Evolutionary conservation across 2,888 invertebrate species (phyloP).

Genomic region (Helobdella robusta): DNA sequence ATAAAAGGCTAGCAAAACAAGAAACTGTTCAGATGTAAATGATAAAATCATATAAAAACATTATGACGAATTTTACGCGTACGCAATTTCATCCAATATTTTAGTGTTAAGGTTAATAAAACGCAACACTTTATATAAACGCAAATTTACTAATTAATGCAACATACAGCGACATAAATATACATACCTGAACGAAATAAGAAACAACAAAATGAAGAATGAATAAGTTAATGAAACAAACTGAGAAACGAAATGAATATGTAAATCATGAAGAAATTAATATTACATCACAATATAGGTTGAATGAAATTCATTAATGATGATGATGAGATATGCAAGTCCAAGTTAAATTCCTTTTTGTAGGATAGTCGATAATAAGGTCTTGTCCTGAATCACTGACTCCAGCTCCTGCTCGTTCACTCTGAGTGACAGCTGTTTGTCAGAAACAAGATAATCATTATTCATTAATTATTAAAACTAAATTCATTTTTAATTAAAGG

Average conservation of each 20-base stretch:
- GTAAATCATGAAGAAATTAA: too few relatives aligned
- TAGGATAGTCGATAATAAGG: slow-evolving; percentile 69
- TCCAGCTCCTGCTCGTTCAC: slow-evolving; percentile 76
- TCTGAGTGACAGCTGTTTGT: slow-evolving; percentile 62
- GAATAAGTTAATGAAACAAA: neutral
- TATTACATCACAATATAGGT: too few relatives aligned
- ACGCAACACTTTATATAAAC: too few relatives aligned
- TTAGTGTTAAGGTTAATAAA: too few relatives aligned
- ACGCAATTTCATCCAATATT: too few relatives aligned
- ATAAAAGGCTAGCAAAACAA: too few relatives aligned
- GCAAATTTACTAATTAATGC: too few relatives aligned
- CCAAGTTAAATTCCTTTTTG: slow-evolving; percentile 53
- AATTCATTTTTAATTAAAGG: slow-evolving; percentile 19
- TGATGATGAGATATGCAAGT: slow-evolving; percentile 1
- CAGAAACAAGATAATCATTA: neutral
- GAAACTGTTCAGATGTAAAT: too few relatives aligned
- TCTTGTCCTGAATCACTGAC: slow-evolving; percentile 68
- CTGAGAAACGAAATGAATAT: neutral
- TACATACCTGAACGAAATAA: neutral
- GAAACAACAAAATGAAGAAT: neutral
- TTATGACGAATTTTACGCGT: too few relatives aligned
- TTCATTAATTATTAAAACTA: slow-evolving; percentile 1
- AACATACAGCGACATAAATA: too few relatives aligned
- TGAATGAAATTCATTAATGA: too few relatives aligned
- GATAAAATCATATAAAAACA: too few relatives aligned